Evolutionary conservation across 2,113 vertebrate species (phyloP).

Genomic region (Dasypus novemcinctus): DNA sequence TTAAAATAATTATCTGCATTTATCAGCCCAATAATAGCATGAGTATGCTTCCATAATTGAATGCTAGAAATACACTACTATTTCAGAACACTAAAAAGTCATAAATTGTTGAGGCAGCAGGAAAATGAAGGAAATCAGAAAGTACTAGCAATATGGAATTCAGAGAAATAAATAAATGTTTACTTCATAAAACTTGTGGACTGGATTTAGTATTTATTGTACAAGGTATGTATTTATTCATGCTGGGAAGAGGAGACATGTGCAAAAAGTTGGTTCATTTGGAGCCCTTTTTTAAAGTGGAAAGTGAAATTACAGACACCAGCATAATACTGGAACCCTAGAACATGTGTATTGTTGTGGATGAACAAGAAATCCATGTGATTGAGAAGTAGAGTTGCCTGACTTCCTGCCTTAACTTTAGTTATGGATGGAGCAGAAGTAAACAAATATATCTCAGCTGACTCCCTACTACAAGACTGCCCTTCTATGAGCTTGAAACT

Average conservation of each 20-base stretch:
- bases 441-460: background rate
- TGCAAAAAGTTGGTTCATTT: background rate
- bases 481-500: background rate
- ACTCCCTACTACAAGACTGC: background rate
- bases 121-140: background rate
- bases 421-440: background rate
- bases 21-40: background rate
- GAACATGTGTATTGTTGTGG: background rate
- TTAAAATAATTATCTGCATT: background rate
- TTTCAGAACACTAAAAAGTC: background rate
- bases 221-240: background rate
- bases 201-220: background rate
- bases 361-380: background rate
- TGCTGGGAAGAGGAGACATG: background rate
- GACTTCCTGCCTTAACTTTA: background rate
- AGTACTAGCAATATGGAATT: background rate
- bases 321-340: background rate
- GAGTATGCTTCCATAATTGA: fast-evolving
- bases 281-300: background rate
- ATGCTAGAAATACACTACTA: background rate
- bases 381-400: background rate
- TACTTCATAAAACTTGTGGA: no score
- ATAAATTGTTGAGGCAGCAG: background rate
- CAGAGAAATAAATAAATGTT: background rate
- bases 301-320: background rate